A percentile compares a stretch with the other conserved stretches of the same genome.
Conservation (phyloP, 2,113 vertebrate genomes). For the Limnothrissa miodon region DNA sequence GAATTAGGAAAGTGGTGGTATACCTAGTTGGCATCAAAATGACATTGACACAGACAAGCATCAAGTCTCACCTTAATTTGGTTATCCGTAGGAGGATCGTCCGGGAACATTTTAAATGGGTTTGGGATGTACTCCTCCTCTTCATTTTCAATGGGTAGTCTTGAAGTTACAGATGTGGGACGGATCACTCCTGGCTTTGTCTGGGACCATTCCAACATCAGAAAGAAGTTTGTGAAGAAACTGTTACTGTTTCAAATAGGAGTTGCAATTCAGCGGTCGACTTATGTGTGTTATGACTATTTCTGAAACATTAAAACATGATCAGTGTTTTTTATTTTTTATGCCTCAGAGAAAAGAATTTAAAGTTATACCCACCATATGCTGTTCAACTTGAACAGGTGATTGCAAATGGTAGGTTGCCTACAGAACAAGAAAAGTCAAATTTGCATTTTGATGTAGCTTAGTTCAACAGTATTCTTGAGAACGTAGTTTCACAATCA, state of each 20-base stretch:
- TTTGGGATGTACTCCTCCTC: conserved; percentile 71
- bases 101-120: conserved; percentile 74
- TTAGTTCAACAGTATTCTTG: no score
- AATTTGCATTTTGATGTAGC: background rate
- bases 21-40: background rate
- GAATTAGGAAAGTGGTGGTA: background rate
- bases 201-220: conserved; percentile 60
- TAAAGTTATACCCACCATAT: conserved; percentile 61
- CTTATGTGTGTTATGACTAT: no score
- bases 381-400: conserved; percentile 60
- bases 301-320: no score
- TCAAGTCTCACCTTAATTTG: conserved; percentile 69
- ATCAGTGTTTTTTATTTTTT: no score
- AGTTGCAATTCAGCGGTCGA: no score
- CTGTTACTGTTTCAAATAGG: background rate
- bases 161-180: conserved; percentile 73
- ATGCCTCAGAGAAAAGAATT: conserved; percentile 32
- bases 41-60: background rate
- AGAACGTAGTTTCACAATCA: no score
- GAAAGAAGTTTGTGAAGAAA: background rate
- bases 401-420: conserved; percentile 73
- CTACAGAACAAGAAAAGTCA: conserved; percentile 61
- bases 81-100: conserved; percentile 60
- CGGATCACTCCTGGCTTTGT: conserved; percentile 89
- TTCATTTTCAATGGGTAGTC: conserved; percentile 65